A percentile compares a stretch with the other conserved stretches of the same genome.
Conservation (phyloP, 2,797 vertebrate species). For the Phoxinus dragarum region DNA sequence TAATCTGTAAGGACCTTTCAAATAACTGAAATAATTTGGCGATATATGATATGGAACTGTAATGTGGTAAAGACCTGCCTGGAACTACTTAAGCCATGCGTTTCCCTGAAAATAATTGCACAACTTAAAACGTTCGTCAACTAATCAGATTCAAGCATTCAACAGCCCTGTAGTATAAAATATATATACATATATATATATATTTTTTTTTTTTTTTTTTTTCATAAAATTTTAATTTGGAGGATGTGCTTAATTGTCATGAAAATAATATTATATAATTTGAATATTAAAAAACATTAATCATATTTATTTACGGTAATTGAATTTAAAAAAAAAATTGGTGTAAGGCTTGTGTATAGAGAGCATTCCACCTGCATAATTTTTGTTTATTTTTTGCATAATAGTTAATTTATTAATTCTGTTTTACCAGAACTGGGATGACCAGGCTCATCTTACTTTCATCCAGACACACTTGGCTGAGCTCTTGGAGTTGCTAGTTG, state of each 20-base stretch:
- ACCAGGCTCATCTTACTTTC: constrained; percentile 89
- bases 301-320: neutral
- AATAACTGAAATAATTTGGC: no score
- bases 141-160: no score
- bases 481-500: constrained; percentile 89
- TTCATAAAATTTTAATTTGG: neutral
- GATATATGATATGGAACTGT: no score
- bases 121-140: no score
- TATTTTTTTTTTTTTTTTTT: neutral
- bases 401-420: neutral
- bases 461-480: constrained; percentile 85
- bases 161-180: no score
- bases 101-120: no score
- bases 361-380: neutral
- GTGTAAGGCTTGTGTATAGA: neutral
- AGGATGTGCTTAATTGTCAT: neutral
- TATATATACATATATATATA: neutral
- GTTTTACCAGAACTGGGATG: constrained; percentile 89
- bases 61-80: no score
- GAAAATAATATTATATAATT: neutral
- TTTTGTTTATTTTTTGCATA: neutral
- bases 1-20: no score
- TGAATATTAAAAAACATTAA: neutral
- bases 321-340: no score
- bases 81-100: no score